A percentile compares a stretch with the other conserved stretches of the same genome.
Evolutionary conservation across 2,113 vertebrate genomes (phyloP).

Genomic region (Rissa tridactyla): DNA sequence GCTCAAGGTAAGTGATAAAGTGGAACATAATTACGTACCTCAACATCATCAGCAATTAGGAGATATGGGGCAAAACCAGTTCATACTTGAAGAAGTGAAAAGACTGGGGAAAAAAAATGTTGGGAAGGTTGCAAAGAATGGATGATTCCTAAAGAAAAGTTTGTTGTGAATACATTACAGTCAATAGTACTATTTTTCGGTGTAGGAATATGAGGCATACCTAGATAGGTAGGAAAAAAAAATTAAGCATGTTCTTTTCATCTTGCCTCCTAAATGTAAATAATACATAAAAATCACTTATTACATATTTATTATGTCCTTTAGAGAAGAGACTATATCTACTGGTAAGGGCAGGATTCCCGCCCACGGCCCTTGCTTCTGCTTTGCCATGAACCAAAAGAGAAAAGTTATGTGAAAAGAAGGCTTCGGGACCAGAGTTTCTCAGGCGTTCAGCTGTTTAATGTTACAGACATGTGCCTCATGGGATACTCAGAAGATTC

Average conservation of each 20-base stretch:
- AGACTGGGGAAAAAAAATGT: not conserved
- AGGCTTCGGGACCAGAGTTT: fast-evolving
- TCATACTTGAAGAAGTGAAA: not conserved
- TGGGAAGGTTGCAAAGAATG: not conserved
- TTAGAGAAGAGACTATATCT: not conserved
- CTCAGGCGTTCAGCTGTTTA: not conserved
- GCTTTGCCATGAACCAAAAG: not conserved
- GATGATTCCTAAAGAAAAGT: not conserved
- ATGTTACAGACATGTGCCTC: not conserved
- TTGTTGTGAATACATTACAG: not conserved
- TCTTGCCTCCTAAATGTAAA: not conserved
- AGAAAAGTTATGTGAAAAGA: not conserved
- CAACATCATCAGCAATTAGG: not conserved
- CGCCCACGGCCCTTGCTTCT: not conserved
- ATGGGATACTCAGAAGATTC: not conserved
- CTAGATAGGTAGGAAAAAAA: not conserved
- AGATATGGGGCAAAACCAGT: not conserved
- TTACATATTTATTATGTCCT: not conserved
- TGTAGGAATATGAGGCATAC: not conserved
- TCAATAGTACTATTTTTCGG: not conserved
- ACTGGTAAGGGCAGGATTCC: not conserved
- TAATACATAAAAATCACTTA: not conserved
- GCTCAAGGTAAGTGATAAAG: not conserved
- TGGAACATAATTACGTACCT: not conserved
- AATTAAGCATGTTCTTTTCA: fast-evolving